These are phyloP conservation scores for Pseudorhiza aurosa DNA, from an alignment of 30 jellyfish, hydroid and myxozoan genomes.

Conservation along the genomic window DNA sequence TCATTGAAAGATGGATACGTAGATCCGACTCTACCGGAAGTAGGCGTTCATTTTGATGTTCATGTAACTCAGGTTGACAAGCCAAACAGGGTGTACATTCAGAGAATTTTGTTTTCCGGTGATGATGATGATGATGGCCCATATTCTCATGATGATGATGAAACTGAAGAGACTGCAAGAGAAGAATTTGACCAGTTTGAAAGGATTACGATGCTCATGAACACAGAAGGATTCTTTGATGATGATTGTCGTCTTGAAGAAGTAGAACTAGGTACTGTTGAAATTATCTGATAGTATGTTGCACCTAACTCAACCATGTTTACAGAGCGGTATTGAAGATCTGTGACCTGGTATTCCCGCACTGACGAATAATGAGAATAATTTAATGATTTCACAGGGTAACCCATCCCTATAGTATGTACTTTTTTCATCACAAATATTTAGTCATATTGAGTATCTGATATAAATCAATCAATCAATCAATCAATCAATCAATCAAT, in stretches of 20 bases:
- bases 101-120: conserved; percentile 50
- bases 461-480: no score
- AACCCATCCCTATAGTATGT: no score
- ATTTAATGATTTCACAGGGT: no score
- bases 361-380: no score
- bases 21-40: conserved; percentile 58
- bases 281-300: no score
- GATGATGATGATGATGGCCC: conserved; percentile 23
- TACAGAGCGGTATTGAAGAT: no score
- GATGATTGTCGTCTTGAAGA: conserved; percentile 14
- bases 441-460: no score
- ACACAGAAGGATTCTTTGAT: conserved; percentile 42
- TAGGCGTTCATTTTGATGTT: conserved; percentile 84
- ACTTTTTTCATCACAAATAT: no score
- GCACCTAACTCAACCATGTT: no score
- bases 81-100: conserved; percentile 80
- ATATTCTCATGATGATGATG: conserved; percentile 44
- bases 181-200: conserved; percentile 39
- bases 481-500: no score
- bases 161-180: conserved; percentile 43
- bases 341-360: no score
- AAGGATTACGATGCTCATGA: conserved; percentile 14
- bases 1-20: conserved; percentile 3
- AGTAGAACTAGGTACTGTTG: conserved; percentile 1
- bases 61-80: conserved; percentile 76